Base-by-base conservation (phyloP, 1,140 invertebrate genomes). In the Zophobas atratus region DNA sequence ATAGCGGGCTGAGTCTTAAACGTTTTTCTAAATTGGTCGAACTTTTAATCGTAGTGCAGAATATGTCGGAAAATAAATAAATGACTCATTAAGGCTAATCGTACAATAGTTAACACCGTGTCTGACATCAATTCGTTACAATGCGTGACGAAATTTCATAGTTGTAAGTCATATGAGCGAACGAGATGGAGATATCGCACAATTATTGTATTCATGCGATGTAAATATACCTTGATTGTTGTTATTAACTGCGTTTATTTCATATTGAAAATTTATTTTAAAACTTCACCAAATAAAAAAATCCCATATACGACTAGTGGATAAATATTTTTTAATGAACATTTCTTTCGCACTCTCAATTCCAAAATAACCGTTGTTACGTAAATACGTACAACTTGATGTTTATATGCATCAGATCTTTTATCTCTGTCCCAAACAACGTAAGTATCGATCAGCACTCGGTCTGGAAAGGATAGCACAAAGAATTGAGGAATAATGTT, bases 141-240 rank as follows among this genome's bases (percentile, higher is more conserved):
- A 33, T 55, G 53, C 53, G 53, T 55, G 53, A 55, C 53, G 53
- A n/a, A 55, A 55, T 55, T 55, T 55, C 53, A 55, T 55, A 55
- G 33, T 55, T 34, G 35, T 55, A 55, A 55, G 53, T 55, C 53
- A 55, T 46, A 46, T 32, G 53, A 55, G 32, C 6, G 53, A 55
- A 34, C 35, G 53, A 55, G 53, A 55, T 34, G 20, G 53, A 55
- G 20, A 55, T 3, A 34, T 34, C 20, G 53, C 53, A 34, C 53
- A 20, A 55, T 55, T 55, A 34, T 34, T 55, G 53, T 55, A 55
- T 55, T 34, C 20, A 55, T 55, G 53, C 53, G 35, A 55, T 55
- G 53, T 55, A 55, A 55, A 55, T 55, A 55, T 34, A 32, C 53
- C 35, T 32, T 55, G 32, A 55, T 4, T 34, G 35, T 55, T 55